A percentile compares a stretch with the other conserved stretches of the same genome.
Evolutionary conservation across 1,140 invertebrate genomes (phyloP).

Genomic region (Pogonus chalceus): DNA sequence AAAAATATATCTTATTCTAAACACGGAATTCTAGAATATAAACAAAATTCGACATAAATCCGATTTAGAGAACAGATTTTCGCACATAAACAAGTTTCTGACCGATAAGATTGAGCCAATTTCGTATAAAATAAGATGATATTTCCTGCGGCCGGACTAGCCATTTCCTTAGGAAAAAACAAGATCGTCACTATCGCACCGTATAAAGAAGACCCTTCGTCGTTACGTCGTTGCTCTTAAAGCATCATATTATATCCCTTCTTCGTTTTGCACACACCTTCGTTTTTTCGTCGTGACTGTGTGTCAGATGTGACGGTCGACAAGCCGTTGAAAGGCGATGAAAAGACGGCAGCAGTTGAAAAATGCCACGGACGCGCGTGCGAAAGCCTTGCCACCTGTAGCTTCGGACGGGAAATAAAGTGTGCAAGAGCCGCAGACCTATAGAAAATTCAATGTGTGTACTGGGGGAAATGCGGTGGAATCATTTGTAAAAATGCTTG

Average conservation of each 20-base stretch:
- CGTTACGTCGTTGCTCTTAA: background rate
- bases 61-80: background rate
- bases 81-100: background rate
- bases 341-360: slow-evolving; percentile 21
- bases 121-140: background rate
- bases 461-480: slow-evolving; percentile 17
- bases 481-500: slow-evolving; percentile 28
- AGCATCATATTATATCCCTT: background rate
- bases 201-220: background rate
- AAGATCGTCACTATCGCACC: background rate
- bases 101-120: background rate
- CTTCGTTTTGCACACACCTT: background rate
- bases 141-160: background rate
- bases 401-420: slow-evolving; percentile 9
- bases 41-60: background rate
- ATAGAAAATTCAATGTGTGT: slow-evolving; percentile 20
- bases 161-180: background rate
- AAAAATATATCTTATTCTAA: too few species aligned
- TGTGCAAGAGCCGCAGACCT: slow-evolving; percentile 14
- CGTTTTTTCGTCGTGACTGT: background rate
- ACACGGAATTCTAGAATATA: too few species aligned
- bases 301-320: background rate
- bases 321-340: background rate
- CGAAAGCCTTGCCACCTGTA: slow-evolving; percentile 17
- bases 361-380: slow-evolving; percentile 18